Evolutionary conservation across 2,888 invertebrate genomes (phyloP).

Genomic region (Dasysyrphus albostriatus): DNA sequence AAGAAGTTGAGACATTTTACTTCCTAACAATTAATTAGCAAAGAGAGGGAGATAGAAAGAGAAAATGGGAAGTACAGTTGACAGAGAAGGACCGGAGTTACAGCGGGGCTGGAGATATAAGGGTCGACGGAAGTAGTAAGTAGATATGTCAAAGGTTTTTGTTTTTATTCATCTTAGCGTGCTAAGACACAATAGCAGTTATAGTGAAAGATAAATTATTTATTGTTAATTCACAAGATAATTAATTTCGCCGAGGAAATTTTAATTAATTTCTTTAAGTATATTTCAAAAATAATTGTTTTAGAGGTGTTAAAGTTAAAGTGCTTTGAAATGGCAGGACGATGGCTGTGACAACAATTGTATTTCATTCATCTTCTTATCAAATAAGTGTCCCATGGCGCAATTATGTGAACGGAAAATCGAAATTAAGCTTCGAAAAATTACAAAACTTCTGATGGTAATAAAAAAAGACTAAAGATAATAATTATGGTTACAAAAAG

Average conservation of each 20-base stretch:
- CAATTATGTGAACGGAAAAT: background rate
- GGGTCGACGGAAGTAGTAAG: slow-evolving; percentile 15
- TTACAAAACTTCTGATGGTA: background rate
- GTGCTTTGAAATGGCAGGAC: background rate
- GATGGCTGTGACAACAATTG: background rate
- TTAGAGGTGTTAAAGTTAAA: background rate
- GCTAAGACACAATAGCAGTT: slow-evolving; percentile 56
- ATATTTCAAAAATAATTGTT: slow-evolving; percentile 45
- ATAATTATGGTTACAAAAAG: no score
- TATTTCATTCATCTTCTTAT: background rate
- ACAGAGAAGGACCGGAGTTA: background rate
- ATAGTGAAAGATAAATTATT: slow-evolving; percentile 62
- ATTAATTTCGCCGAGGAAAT: slow-evolving; percentile 55
- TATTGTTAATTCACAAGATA: slow-evolving; percentile 63
- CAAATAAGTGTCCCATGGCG: background rate
- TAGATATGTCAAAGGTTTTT: slow-evolving; percentile 20
- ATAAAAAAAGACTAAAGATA: background rate
- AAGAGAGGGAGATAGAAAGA: background rate
- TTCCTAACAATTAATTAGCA: slow-evolving; percentile 63
- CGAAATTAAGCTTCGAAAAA: background rate
- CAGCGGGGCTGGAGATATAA: background rate
- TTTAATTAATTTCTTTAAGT: slow-evolving; percentile 63
- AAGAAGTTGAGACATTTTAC: slow-evolving; percentile 61
- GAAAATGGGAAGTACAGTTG: background rate
- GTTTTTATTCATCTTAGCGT: slow-evolving; percentile 22